phyloP scores from a whole-genome alignment of 1,140 invertebrate species.

The Plodia interpunctella region DNA sequence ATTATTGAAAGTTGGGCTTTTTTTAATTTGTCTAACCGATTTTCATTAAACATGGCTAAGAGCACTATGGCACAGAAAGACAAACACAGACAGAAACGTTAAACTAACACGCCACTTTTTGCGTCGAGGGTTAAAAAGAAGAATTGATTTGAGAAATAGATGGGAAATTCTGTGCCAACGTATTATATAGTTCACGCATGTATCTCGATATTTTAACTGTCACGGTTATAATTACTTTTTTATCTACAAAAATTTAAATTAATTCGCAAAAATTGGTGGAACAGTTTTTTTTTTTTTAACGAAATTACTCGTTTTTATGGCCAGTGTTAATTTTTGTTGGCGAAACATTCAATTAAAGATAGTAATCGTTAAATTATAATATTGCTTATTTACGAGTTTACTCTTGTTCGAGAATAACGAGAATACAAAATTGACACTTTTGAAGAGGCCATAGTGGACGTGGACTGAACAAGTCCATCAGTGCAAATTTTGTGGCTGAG shows the following conservation, averaged over 20 bases:
- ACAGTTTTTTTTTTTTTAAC: neutral
- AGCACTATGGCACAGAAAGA: too few species aligned
- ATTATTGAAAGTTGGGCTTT: too few species aligned
- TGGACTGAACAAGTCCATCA: too few species aligned
- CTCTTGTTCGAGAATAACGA: neutral
- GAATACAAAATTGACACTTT: neutral
- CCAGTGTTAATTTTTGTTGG: slow-evolving; percentile 2
- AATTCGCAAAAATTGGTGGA: neutral
- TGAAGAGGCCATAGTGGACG: too few species aligned
- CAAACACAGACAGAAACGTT: too few species aligned
- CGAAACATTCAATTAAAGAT: slow-evolving; percentile 1
- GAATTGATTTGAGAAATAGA: too few species aligned
- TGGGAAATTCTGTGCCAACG: too few species aligned
- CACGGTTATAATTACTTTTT: neutral
- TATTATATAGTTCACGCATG: neutral
- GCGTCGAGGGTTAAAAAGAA: too few species aligned
- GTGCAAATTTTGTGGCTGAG: too few species aligned
- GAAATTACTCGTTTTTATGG: neutral
- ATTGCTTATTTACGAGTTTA: slow-evolving; percentile 6
- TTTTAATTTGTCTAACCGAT: too few species aligned
- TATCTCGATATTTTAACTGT: neutral
- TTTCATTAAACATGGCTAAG: too few species aligned
- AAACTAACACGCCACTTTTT: too few species aligned
- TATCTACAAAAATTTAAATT: neutral
- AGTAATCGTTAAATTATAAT: slow-evolving; percentile 1